Base-by-base conservation (phyloP, 1,140 invertebrate species). In the Drosophila erecta region DNA sequence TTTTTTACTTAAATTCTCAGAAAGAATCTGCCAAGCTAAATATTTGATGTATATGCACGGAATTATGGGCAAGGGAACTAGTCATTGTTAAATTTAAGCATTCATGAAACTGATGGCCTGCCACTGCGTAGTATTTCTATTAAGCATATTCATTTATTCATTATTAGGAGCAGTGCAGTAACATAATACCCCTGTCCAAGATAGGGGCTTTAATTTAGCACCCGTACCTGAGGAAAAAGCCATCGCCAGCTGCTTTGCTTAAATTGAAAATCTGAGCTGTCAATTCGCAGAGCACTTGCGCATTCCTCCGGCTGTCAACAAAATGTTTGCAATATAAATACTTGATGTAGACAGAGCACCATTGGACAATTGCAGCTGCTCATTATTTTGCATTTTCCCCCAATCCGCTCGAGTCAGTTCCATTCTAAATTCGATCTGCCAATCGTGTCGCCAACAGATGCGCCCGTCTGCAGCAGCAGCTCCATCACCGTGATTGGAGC, bases 401-500 rank as follows among this genome's bases (percentile, higher is more conserved):
- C 15, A 24, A 40, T 33, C 59, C 24, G 10, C 8, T 17, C 17
- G 2, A 15, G 3, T 2, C 30, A 30, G 30, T 30, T 14, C 37
- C 14, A 44, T 17, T 44, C 69, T 46, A 37, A 60, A 62, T 64
- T 64, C 56, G 65, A 57, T 67, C 65, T 53, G 38, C 54, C 50
- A 47, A 56, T 79, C 41, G 51, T 77, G 69, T 70, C 80, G 70
- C 71, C 92, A 93, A 37, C 93, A 97, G 97, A 96, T 93, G 95
- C 96, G 30, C 97, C 97, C 11, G 96, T 97, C 4, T 98, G 97
- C 89, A 94, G 94, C 55, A 93, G 93, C 66, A 94, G 94, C 44
- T 95, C 95, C 5, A 93, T 96, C 3, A 95, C 95, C 76, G 94
- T 97, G 27, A 94, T 96, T 67, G 97, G 97, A 4, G 96, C 96